Percentiles rank a stretch among this genome's conserved stretches.
Evolutionary conservation across 2,113 vertebrate genomes (phyloP).

Genomic region (Collichthys lucidus): DNA sequence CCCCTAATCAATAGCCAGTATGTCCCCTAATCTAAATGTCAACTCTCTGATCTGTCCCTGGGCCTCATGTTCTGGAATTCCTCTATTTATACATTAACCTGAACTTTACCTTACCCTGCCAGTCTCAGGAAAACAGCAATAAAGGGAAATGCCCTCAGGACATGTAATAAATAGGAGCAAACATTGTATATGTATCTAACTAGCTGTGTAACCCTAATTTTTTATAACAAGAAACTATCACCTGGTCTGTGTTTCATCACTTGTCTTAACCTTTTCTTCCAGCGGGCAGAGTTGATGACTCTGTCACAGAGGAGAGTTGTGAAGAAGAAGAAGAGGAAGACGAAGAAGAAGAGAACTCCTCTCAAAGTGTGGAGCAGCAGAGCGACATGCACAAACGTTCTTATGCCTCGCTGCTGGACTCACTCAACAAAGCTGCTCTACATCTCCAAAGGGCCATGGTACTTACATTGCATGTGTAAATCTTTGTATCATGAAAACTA

Average conservation of each 20-base stretch:
- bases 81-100: no score
- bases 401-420: slow-evolving; percentile 73
- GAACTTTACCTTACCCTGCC: no score
- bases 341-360: slow-evolving; percentile 25
- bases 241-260: not conserved
- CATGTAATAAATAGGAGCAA: no score
- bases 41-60: no score
- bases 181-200: no score
- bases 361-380: slow-evolving; percentile 34
- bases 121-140: no score
- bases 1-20: no score
- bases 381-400: not conserved
- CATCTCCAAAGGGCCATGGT: slow-evolving; percentile 91
- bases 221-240: not conserved
- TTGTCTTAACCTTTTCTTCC: slow-evolving; percentile 10
- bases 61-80: no score
- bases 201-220: no score
- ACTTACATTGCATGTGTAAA: slow-evolving; percentile 21
- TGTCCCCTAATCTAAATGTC: no score
- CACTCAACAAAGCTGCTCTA: slow-evolving; percentile 85
- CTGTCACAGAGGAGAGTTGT: slow-evolving; percentile 31
- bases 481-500: not conserved
- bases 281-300: slow-evolving; percentile 40
- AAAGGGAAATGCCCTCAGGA: no score
- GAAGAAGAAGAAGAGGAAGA: slow-evolving; percentile 28